These are phyloP conservation scores for Chaenocephalus aceratus DNA, from an alignment of 2,113 vertebrate genomes.

Conservation along the genomic window DNA sequence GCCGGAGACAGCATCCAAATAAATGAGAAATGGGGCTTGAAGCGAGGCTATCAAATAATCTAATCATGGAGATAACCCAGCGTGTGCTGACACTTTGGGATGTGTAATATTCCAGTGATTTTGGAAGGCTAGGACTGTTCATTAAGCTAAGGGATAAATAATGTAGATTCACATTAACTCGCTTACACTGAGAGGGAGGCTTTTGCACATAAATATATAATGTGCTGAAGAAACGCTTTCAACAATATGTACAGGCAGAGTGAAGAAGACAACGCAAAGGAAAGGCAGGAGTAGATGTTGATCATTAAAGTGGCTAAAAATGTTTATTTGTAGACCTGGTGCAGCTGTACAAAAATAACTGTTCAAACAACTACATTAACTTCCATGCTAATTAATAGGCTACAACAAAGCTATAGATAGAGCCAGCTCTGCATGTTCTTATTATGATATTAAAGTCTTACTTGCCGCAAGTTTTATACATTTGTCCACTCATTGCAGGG, in stretches of 20 bases:
- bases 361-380: background rate
- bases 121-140: conserved; percentile 43
- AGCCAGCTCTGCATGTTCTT: background rate
- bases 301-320: background rate
- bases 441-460: background rate
- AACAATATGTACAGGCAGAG: conserved; percentile 23
- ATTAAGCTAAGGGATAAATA: conserved; percentile 65
- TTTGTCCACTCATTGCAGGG: background rate
- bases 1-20: conserved; percentile 7
- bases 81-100: conserved; percentile 62
- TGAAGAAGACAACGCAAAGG: conserved; percentile 9
- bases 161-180: conserved; percentile 63
- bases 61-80: conserved; percentile 56
- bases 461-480: background rate
- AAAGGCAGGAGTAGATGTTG: background rate
- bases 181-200: conserved; percentile 31
- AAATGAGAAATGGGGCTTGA: conserved; percentile 31
- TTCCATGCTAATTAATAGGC: background rate
- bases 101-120: conserved; percentile 50
- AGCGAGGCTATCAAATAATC: conserved; percentile 35
- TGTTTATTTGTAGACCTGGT: background rate
- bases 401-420: background rate
- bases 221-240: conserved; percentile 42
- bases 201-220: conserved; percentile 63
- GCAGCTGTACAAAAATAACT: background rate